phyloP scores from a whole-genome alignment of 1,140 invertebrate species.

The Euura lappo region DNA sequence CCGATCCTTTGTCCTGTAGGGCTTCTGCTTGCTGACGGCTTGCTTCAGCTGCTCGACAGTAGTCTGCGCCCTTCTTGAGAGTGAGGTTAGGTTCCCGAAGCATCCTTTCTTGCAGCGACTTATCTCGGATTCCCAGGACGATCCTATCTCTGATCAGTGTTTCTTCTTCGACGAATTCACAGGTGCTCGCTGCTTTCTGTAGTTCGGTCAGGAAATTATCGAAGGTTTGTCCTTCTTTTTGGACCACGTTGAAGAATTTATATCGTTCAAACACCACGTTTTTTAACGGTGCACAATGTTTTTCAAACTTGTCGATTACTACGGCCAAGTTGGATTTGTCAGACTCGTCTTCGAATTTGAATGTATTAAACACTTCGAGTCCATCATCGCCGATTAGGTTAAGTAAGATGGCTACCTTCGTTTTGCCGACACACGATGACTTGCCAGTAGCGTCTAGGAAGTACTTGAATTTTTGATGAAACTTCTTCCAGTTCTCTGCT shows the following conservation, averaged over 20 bases:
- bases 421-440: constrained; percentile 31
- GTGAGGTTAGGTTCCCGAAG: constrained; percentile 37
- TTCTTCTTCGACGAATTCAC: constrained; percentile 27
- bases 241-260: constrained; percentile 25
- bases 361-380: constrained; percentile 42
- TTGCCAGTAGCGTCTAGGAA: constrained; percentile 37
- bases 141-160: too few relatives aligned
- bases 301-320: constrained; percentile 36
- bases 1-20: background rate
- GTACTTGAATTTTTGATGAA: constrained; percentile 35
- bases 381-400: constrained; percentile 41
- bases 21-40: constrained; percentile 27
- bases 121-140: constrained; percentile 31
- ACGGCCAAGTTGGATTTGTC: constrained; percentile 26
- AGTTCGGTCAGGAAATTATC: constrained; percentile 28
- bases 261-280: constrained; percentile 37
- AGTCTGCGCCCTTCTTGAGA: constrained; percentile 36
- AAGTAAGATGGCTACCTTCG: constrained; percentile 40
- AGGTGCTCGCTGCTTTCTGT: constrained; percentile 26
- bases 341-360: constrained; percentile 35
- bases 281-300: constrained; percentile 37
- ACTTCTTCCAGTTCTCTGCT: constrained; percentile 39
- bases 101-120: constrained; percentile 37
- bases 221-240: constrained; percentile 28
- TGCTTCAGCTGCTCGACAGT: constrained; percentile 32